phyloP scores from a whole-genome alignment of 1,140 invertebrate species.

The Drosophila guanche region DNA sequence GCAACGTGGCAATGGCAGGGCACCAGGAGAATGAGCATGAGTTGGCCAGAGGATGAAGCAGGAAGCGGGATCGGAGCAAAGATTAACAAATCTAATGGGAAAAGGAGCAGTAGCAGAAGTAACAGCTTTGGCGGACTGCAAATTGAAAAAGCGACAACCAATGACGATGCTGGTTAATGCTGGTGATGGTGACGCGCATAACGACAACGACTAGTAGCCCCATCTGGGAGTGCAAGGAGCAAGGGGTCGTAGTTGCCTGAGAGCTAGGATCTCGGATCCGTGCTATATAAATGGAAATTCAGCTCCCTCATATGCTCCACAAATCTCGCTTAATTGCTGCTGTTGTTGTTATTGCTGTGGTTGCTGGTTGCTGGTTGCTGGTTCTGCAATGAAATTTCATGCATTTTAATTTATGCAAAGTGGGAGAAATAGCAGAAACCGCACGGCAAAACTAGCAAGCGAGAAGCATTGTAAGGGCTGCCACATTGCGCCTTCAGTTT shows the following conservation, averaged over 20 bases:
- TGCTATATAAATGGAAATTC: conserved; percentile 57
- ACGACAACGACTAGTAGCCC: no score
- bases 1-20: conserved; percentile 24
- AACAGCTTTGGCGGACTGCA: no score
- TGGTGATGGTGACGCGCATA: no score
- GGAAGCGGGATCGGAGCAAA: neutral
- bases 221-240: no score
- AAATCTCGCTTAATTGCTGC: conserved; percentile 60
- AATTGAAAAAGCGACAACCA: no score
- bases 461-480: conserved; percentile 24
- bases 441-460: conserved; percentile 38
- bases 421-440: neutral
- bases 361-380: neutral
- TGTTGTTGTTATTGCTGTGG: conserved; percentile 16
- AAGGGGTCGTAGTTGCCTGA: no score
- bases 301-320: conserved; percentile 39
- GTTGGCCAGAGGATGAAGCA: no score
- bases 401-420: conserved; percentile 61
- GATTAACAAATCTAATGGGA: conserved; percentile 19
- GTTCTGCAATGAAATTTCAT: conserved; percentile 54
- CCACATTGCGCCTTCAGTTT: conserved; percentile 61
- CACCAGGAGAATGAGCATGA: neutral
- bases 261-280: no score
- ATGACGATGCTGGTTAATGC: no score
- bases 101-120: no score